Evolutionary conservation across 2,888 invertebrate genomes (phyloP).

Genomic region (Caenorhabditis virilis): DNA sequence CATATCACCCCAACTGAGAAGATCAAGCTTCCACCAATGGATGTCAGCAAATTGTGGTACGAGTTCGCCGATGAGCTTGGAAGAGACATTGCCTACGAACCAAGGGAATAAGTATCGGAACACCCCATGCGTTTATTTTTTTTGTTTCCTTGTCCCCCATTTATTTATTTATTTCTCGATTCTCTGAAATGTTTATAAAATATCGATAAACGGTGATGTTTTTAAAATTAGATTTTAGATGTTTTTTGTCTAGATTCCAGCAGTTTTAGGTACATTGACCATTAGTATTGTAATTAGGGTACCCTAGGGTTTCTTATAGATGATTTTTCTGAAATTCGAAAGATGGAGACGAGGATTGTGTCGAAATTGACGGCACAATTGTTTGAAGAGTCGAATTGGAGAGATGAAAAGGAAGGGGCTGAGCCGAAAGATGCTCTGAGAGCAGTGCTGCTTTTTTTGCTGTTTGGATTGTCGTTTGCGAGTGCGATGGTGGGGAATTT

Average conservation of each 20-base stretch:
- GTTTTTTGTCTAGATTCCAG: background rate
- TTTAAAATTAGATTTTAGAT: background rate
- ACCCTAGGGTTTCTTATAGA: too few species aligned
- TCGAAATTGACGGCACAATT: background rate
- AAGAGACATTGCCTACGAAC: constrained; percentile 60
- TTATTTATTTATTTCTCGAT: constrained; percentile 16
- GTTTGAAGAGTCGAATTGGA: constrained; percentile 6
- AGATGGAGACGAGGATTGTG: background rate
- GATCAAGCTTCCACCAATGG: constrained; percentile 57
- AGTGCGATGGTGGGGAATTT: constrained; percentile 51
- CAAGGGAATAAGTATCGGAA: constrained; percentile 31
- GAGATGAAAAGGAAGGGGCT: background rate
- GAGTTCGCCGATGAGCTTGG: constrained; percentile 62
- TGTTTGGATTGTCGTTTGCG: constrained; percentile 63
- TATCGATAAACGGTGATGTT: background rate
- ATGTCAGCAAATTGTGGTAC: constrained; percentile 66
- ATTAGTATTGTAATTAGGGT: background rate
- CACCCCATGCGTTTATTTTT: too few species aligned
- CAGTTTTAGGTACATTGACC: background rate
- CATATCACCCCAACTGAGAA: constrained; percentile 64
- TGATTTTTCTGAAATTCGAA: background rate
- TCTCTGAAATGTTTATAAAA: background rate
- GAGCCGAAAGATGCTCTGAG: constrained; percentile 61
- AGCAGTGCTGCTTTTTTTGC: constrained; percentile 59
- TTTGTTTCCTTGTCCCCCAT: constrained; percentile 8